Percentiles rank a stretch among this genome's conserved stretches.
phyloP scores from a whole-genome alignment of 2,113 vertebrate species.

The Pleuronectes platessa region DNA sequence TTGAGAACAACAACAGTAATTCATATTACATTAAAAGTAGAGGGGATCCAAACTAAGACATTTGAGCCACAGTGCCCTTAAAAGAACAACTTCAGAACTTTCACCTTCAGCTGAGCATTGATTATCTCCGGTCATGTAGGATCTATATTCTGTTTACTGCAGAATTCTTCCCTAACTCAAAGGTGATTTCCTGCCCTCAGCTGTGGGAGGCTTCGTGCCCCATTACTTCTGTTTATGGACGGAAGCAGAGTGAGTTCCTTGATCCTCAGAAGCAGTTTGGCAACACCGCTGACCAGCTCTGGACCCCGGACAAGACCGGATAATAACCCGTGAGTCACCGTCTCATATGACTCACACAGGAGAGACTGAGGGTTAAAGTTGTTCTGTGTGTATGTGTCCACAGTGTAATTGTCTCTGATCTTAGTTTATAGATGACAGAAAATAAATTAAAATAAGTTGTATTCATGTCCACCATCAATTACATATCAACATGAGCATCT shows the following conservation, averaged over 20 bases:
- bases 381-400: constrained; percentile 14
- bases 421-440: constrained; percentile 10
- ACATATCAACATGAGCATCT: constrained; percentile 18
- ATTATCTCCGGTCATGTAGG: not conserved
- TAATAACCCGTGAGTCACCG: constrained; percentile 53
- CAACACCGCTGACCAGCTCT: constrained; percentile 42
- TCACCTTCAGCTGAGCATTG: not conserved
- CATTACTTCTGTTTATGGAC: constrained; percentile 41
- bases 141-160: not conserved
- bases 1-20: not conserved
- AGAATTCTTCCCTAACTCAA: constrained; percentile 28
- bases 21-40: not conserved
- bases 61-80: not conserved
- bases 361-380: not conserved
- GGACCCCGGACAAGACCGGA: constrained; percentile 35
- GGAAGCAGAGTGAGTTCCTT: constrained; percentile 41
- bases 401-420: constrained; percentile 32
- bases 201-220: not conserved
- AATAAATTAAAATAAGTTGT: not conserved
- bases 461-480: constrained; percentile 37
- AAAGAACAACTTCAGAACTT: constrained; percentile 6
- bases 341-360: constrained; percentile 26
- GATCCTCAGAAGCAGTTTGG: constrained; percentile 45
- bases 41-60: not conserved
- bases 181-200: constrained; percentile 21